A percentile compares a stretch with the other conserved stretches of the same genome.
Evolutionary conservation across 35 echinoderm and acorn worm species (phyloP).

Genomic region (Apostichopus californicus): DNA sequence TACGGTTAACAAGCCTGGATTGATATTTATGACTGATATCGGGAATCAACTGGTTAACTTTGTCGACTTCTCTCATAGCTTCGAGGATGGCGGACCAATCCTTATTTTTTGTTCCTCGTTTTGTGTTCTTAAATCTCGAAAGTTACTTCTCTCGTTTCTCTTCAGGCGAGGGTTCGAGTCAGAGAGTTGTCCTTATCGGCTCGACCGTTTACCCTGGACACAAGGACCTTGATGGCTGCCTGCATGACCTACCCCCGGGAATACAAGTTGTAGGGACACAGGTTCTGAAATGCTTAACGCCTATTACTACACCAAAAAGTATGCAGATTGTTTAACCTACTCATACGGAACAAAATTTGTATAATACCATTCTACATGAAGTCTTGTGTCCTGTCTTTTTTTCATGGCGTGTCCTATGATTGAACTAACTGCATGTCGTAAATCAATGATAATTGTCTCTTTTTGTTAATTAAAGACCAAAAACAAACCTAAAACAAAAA

Average conservation of each 20-base stretch:
- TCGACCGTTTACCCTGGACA: background rate
- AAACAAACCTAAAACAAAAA: background rate
- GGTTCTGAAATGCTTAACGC: background rate
- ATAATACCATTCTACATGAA: background rate
- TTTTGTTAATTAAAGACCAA: background rate
- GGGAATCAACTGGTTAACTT: too few species aligned
- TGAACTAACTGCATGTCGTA: slow-evolving; percentile 6
- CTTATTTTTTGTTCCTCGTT: background rate
- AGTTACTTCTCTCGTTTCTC: background rate
- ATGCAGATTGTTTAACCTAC: background rate
- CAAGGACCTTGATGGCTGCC: background rate
- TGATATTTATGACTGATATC: too few species aligned
- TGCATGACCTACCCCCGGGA: background rate
- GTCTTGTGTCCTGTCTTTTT: background rate
- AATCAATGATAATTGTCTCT: background rate
- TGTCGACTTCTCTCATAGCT: too few species aligned
- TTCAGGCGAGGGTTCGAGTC: background rate
- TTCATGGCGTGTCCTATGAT: slow-evolving; percentile 8
- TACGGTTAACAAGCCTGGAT: too few species aligned
- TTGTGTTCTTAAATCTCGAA: background rate
- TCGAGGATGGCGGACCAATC: too few species aligned
- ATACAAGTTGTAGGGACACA: background rate
- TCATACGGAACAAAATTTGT: background rate
- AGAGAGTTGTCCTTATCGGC: background rate
- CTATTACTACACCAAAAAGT: background rate